Evolutionary conservation across 2,888 invertebrate genomes (phyloP).

Genomic region (Cotesia congregata): DNA sequence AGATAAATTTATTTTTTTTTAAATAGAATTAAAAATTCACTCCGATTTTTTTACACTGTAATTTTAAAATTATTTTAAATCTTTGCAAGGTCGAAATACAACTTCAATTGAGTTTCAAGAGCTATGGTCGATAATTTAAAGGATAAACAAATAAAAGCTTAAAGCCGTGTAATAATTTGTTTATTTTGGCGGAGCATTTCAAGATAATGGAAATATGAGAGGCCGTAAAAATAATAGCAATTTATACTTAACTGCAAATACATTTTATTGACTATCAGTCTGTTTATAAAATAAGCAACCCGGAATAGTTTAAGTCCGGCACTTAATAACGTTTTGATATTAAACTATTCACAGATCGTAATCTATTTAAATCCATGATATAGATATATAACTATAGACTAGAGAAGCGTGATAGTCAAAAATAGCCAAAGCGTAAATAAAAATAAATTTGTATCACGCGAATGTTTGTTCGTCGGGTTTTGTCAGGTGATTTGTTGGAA

Average conservation of each 20-base stretch:
- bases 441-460: not conserved
- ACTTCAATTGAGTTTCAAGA: too few species aligned
- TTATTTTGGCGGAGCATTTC: not conserved
- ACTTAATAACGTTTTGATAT: not conserved
- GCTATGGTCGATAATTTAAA: not conserved
- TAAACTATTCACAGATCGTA: not conserved
- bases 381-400: not conserved
- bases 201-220: not conserved
- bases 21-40: too few species aligned
- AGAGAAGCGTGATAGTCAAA: not conserved
- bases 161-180: not conserved
- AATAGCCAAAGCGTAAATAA: not conserved
- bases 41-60: too few species aligned
- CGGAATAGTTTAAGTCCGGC: too few species aligned
- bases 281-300: too few species aligned
- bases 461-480: not conserved
- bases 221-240: not conserved
- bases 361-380: not conserved
- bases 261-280: not conserved
- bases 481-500: not conserved
- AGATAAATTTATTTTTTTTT: too few species aligned
- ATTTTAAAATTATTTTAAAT: too few species aligned
- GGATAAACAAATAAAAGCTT: not conserved
- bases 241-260: not conserved
- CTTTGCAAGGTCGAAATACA: too few species aligned